Base-by-base conservation (phyloP, 2,797 vertebrate species). In the Manis javanica region DNA sequence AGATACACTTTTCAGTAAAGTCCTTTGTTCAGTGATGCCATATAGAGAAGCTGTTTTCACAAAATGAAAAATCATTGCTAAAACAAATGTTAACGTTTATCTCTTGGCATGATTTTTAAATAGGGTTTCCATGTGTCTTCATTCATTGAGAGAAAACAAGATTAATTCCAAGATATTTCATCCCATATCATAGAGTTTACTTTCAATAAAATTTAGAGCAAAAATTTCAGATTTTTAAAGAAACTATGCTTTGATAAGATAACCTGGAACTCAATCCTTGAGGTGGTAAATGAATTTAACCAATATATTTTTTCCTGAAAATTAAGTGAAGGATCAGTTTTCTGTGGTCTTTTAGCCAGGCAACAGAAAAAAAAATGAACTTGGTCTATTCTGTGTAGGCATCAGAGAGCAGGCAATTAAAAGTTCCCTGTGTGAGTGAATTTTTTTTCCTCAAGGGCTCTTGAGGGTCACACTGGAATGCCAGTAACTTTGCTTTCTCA, bases 401-500 rank as follows among this genome's bases (percentile, higher is more conserved):
- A 39, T 89, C 79, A 91, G 72, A 93, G 53, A 97, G 46, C n/a
- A 92, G 68, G 66, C 74, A 94, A 66, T 37, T 88, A 59, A 88
- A 93, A 61, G 64, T 84, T 78, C 77, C 55, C 69, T 74, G 78
- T 31, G 42, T 94, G 92, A 87, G 69, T 74, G n/a, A 93, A 34
- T 87, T 94, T 91, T 84, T 82, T 82, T 61, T 19, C 26, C 51
- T 88, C 37, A 95, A 97, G 87, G 4, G 77, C 75, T 85, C 92
- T 97, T 93, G 19, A 97, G 21, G 75, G 63, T 93, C 95, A 90
- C 42, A 59, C 1, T 55, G 61, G 66, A 96, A 95, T 31, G 11
- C 31, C 51, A 83, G 51, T 34, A 68, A 69, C 37, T 46, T 83
- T 91, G 72, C 82, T 95, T 91, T 84, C 66, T 42, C 26, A 53